phyloP scores from a whole-genome alignment of 2,113 vertebrate genomes.

The Callithrix jacchus region DNA sequence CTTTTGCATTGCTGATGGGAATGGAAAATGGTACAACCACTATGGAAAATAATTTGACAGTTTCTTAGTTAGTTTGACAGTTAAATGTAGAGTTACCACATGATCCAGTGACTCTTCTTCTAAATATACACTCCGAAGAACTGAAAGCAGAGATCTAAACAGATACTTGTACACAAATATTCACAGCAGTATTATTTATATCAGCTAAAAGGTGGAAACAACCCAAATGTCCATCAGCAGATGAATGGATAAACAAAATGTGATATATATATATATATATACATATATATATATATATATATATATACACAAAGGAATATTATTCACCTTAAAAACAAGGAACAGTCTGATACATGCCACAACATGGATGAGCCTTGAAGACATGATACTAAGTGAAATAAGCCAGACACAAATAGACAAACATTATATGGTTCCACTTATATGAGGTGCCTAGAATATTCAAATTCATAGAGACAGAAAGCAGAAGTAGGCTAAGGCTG shows the following conservation, averaged over 20 bases:
- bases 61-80: background rate
- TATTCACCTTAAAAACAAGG: background rate
- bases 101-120: background rate
- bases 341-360: background rate
- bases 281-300: no score
- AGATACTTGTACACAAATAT: background rate
- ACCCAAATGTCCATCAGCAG: background rate
- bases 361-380: background rate
- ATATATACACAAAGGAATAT: background rate
- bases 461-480: background rate
- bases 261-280: background rate
- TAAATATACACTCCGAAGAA: background rate
- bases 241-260: background rate
- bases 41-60: background rate
- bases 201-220: background rate
- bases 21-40: background rate
- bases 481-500: background rate
- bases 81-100: background rate
- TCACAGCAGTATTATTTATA: background rate
- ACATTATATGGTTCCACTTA: background rate
- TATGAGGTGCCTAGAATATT: background rate
- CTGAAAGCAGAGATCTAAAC: background rate
- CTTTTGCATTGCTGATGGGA: background rate
- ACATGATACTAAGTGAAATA: background rate
- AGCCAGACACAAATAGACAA: background rate